phyloP scores from a whole-genome alignment of 92 coral and sea anemone genomes.

The Paramuricea clavata region DNA sequence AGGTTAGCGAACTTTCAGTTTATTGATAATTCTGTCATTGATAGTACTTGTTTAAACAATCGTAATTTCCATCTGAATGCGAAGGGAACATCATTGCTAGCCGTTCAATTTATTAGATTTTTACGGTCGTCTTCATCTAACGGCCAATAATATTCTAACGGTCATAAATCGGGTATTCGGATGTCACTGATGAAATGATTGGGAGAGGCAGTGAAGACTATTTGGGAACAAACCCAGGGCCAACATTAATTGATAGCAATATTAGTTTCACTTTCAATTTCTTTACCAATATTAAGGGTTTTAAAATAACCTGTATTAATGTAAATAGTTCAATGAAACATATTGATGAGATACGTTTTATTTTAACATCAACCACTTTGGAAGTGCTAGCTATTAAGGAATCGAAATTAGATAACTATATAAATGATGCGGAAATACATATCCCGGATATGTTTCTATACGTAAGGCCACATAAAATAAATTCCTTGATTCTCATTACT shows the following conservation, averaged over 20 bases:
- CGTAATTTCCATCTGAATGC: conserved; percentile 56
- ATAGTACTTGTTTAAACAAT: conserved; percentile 51
- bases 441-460: too few relatives aligned
- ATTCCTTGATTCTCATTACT: too few relatives aligned
- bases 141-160: neutral
- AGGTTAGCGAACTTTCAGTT: neutral
- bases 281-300: conserved; percentile 49
- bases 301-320: conserved; percentile 54
- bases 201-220: neutral
- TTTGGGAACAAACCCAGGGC: neutral
- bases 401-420: neutral
- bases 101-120: conserved; percentile 32
- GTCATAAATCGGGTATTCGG: conserved; percentile 16
- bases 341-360: conserved; percentile 42
- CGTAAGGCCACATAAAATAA: too few relatives aligned
- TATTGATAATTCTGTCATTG: conserved; percentile 52
- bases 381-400: conserved; percentile 64
- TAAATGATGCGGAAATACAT: conserved; percentile 39
- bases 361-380: conserved; percentile 21
- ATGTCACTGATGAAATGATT: conserved; percentile 4
- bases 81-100: conserved; percentile 46
- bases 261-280: neutral
- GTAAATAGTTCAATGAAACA: conserved; percentile 46
- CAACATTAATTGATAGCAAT: conserved; percentile 6
- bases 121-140: neutral